A percentile compares a stretch with the other conserved stretches of the same genome.
Conservation (phyloP, 2,888 invertebrate genomes). For the Shargacucullia verbasci region DNA sequence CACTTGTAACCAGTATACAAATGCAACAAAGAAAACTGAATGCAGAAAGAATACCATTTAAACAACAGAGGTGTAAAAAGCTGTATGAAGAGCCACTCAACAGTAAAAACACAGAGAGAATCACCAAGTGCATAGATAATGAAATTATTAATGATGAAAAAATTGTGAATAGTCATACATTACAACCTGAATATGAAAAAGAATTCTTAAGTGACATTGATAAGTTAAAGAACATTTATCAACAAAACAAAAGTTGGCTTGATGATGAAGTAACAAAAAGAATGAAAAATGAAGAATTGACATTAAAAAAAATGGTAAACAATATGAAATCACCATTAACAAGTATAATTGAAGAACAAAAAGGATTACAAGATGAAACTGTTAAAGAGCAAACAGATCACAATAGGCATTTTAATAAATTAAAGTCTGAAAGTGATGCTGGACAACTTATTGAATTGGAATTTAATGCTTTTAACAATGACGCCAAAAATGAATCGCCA, state of each 20-base stretch:
- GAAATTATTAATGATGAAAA: conserved; percentile 59
- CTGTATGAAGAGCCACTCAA: conserved; percentile 81
- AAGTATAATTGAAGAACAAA: conserved; percentile 60
- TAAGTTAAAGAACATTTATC: conserved; percentile 76
- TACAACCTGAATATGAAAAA: conserved; percentile 71
- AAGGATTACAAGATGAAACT: conserved; percentile 53
- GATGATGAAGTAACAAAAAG: conserved; percentile 77
- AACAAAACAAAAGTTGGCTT: conserved; percentile 81
- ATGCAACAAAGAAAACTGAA: conserved; percentile 65
- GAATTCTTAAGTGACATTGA: conserved; percentile 75
- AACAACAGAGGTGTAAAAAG: conserved; percentile 79
- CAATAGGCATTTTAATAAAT: conserved; percentile 14
- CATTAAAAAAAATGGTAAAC: conserved; percentile 60
- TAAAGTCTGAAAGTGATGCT: conserved; percentile 40
- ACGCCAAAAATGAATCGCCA: conserved; percentile 30
- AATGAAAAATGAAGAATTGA: conserved; percentile 66
- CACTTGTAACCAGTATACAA: conserved; percentile 67
- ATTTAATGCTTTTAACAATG: conserved; percentile 27
- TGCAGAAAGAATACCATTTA: conserved; percentile 62
- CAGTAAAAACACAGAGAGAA: conserved; percentile 69
- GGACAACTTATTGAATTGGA: conserved; percentile 30
- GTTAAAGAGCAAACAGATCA: conserved; percentile 39
- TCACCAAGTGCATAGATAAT: conserved; percentile 78
- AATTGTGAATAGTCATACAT: conserved; percentile 56
- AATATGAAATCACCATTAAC: conserved; percentile 59